These are phyloP conservation scores for Esperia sulphurella DNA, from an alignment of 2,888 invertebrate species.

Conservation along the genomic window DNA sequence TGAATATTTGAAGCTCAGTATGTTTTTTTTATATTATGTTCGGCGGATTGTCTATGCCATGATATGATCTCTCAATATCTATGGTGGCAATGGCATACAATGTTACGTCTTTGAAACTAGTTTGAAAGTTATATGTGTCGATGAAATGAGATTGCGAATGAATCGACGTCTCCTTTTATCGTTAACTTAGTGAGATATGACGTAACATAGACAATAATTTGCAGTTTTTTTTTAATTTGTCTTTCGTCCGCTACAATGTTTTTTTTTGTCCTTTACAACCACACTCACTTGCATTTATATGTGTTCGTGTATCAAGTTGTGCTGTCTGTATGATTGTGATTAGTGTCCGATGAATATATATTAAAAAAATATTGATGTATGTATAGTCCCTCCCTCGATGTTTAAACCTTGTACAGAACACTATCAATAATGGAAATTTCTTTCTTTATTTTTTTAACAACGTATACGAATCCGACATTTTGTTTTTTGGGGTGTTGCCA, in stretches of 20 bases:
- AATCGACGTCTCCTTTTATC: not conserved
- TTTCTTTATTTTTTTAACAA: conserved; percentile 20
- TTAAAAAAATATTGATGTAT: conserved; percentile 19
- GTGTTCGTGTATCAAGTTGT: conserved; percentile 23
- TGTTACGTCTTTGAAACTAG: not conserved
- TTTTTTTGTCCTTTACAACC: conserved; percentile 48
- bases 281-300: conserved; percentile 78
- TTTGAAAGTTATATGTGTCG: not conserved
- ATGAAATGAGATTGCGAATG: not conserved
- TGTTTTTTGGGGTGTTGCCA: conserved; percentile 71
- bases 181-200: no score
- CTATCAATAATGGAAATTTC: conserved; percentile 19
- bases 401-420: conserved; percentile 25
- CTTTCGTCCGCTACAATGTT: conserved; percentile 60
- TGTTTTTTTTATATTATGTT: conserved; percentile 14
- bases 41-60: conserved; percentile 49
- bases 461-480: conserved; percentile 65
- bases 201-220: not conserved
- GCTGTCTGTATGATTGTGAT: conserved; percentile 9
- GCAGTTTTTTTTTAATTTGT: conserved; percentile 13
- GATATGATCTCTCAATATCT: conserved; percentile 52
- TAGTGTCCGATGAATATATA: conserved; percentile 14
- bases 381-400: conserved; percentile 28
- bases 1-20: conserved; percentile 12
- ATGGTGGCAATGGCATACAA: conserved; percentile 37